phyloP scores from a whole-genome alignment of 1,140 invertebrate genomes.

The Nautilus pompilius region DNA sequence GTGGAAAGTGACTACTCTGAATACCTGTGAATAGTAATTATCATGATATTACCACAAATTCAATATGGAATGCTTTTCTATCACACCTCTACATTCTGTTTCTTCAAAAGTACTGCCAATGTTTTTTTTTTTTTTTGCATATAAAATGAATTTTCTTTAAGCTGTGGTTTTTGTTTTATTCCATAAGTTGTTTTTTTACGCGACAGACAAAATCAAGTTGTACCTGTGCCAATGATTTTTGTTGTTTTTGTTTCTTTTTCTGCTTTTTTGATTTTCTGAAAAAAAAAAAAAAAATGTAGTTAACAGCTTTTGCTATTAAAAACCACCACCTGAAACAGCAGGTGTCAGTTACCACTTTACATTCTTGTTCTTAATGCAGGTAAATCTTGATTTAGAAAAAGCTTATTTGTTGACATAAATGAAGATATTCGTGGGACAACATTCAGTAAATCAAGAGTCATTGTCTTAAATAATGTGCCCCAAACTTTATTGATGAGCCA shows the following conservation, averaged over 20 bases:
- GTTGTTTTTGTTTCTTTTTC: conserved; percentile 43
- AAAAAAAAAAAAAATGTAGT: conserved; percentile 6
- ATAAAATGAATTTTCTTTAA: conserved; percentile 1
- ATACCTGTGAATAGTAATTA: not conserved
- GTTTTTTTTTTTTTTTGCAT: not conserved
- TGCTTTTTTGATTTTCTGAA: conserved; percentile 44
- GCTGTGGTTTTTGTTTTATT: too few species aligned
- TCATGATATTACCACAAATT: not conserved
- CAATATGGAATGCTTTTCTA: not conserved
- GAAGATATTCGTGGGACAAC: not conserved
- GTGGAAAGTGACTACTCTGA: too few species aligned
- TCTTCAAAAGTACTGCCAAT: not conserved
- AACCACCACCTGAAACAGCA: not conserved
- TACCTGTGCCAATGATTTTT: too few species aligned
- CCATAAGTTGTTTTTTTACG: too few species aligned
- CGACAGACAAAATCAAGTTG: too few species aligned
- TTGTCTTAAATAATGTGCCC: too few species aligned
- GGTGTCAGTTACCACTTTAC: not conserved
- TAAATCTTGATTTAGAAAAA: not conserved
- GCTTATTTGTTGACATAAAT: not conserved
- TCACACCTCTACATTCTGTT: not conserved
- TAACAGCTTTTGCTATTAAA: not conserved
- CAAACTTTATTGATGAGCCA: too few species aligned
- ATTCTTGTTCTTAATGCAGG: not conserved
- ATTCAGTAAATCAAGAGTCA: not conserved